Base-by-base conservation (phyloP, 2,113 vertebrate genomes). In the Callaeas wilsoni region DNA sequence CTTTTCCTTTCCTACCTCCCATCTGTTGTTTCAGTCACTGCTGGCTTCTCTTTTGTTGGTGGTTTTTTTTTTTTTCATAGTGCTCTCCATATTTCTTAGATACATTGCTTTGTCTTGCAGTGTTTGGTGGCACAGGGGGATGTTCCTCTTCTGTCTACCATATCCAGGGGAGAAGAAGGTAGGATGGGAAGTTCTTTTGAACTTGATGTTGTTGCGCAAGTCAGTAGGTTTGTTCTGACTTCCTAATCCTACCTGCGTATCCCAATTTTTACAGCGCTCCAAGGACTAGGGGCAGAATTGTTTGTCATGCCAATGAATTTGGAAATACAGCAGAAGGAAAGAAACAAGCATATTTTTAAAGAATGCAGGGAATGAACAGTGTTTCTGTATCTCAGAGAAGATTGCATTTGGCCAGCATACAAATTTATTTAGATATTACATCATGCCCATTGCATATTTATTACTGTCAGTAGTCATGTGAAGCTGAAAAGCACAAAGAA, bases 391-490 rank as follows among this genome's bases (percentile, higher is more conserved):
- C 85, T 88, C 14, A 3, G 35, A 53, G 76, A 53, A 71, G 53
- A 41, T 65, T 74, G 10, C 64, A 22, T 55, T 91, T 91, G 87
- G 55, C 63, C 41, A 74, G 73, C 50, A 21, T 52, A 68, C 56
- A 90, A 68, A 22, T 88, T 90, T 55, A 76, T 95, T 88, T 92
- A 93, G 89, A 4, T 89, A 81, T 86, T 94, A 32, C 68, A 44
- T 95, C 82, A 92, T 60, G 39, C 68, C 23, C 80, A 0, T 37
- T 81, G 79, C 50, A 64, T 90, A 52, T 92, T 84, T 86, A 90
- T n/a, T 89, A 6, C 55, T 86, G n/a, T 74, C 71, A 47, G 33
- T 44, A 63, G 75, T 49, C 47, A 62, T 3, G 55, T 67, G 82
- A 86, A 71, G 50, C 53, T 80, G 33, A 74, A 74, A 85, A 87